Conservation (phyloP, 2,888 invertebrate species). For the Mimumesa dahlbomi region DNA sequence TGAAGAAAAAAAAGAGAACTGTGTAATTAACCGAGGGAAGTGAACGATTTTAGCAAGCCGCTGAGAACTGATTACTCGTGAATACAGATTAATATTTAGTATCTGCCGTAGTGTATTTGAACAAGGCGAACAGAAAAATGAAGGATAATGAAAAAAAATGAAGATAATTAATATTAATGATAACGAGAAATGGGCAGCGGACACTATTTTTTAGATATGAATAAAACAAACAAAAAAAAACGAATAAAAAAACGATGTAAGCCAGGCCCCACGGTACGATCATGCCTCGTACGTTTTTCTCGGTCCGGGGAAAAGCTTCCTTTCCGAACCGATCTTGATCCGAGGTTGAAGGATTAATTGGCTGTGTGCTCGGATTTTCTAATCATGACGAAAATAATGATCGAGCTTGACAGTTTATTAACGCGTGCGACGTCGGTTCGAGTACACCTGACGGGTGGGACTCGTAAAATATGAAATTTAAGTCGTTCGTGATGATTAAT, state of each 20-base stretch:
- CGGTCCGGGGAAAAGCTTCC: conserved; percentile 19
- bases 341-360: conserved; percentile 1
- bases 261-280: conserved; percentile 63
- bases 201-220: conserved; percentile 67
- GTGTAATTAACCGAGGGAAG: conserved; percentile 24
- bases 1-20: conserved; percentile 10
- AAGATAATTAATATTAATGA: conserved; percentile 20
- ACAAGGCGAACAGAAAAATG: neutral
- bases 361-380: conserved; percentile 27
- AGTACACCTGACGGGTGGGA: neutral
- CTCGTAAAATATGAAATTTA: too few relatives aligned
- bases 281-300: conserved; percentile 61
- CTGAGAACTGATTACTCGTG: conserved; percentile 67
- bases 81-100: conserved; percentile 56
- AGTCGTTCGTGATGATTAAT: too few relatives aligned
- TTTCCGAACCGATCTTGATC: neutral
- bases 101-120: conserved; percentile 58
- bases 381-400: conserved; percentile 6
- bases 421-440: conserved; percentile 15
- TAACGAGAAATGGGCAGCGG: conserved; percentile 56
- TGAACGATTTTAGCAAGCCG: conserved; percentile 51
- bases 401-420: neutral
- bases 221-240: too few relatives aligned
- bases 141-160: conserved; percentile 14
- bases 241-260: conserved; percentile 59